phyloP scores from a whole-genome alignment of 1,140 invertebrate species.

The Musca domestica region DNA sequence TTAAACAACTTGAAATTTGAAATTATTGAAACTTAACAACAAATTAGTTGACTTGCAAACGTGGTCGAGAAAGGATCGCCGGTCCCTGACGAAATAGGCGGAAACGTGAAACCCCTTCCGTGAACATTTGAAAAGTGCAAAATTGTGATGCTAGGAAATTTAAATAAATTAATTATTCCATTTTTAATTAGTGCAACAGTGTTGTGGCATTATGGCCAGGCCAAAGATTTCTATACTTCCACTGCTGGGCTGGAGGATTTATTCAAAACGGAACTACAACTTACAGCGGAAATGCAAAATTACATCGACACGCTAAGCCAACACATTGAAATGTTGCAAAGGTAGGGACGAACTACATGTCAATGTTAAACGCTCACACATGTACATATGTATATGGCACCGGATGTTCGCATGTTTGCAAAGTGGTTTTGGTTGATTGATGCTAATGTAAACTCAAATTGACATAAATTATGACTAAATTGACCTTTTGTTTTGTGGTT shows the following conservation, averaged over 20 bases:
- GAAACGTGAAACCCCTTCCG: neutral
- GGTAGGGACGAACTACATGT: slow-evolving; percentile 28
- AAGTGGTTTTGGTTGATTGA: no score
- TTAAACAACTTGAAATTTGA: neutral
- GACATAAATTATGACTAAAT: no score
- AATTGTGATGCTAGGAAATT: slow-evolving; percentile 3
- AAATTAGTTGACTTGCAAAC: no score
- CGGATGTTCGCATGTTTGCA: no score
- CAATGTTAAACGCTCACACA: no score
- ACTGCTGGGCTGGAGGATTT: slow-evolving; percentile 83
- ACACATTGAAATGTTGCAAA: slow-evolving; percentile 59
- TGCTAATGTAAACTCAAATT: no score
- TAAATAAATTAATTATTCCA: neutral
- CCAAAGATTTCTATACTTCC: slow-evolving; percentile 75
- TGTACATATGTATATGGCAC: no score
- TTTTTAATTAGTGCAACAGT: neutral
- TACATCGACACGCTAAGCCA: slow-evolving; percentile 79
- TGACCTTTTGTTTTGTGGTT: no score
- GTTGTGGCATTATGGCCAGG: neutral
- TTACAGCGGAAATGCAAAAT: slow-evolving; percentile 75
- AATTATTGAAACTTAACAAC: neutral
- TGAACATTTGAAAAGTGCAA: neutral
- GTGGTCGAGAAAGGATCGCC: no score
- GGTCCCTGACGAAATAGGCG: no score
- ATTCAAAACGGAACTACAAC: slow-evolving; percentile 77